phyloP scores from a whole-genome alignment of 2,797 vertebrate genomes.

The Onychomys arenicola region DNA sequence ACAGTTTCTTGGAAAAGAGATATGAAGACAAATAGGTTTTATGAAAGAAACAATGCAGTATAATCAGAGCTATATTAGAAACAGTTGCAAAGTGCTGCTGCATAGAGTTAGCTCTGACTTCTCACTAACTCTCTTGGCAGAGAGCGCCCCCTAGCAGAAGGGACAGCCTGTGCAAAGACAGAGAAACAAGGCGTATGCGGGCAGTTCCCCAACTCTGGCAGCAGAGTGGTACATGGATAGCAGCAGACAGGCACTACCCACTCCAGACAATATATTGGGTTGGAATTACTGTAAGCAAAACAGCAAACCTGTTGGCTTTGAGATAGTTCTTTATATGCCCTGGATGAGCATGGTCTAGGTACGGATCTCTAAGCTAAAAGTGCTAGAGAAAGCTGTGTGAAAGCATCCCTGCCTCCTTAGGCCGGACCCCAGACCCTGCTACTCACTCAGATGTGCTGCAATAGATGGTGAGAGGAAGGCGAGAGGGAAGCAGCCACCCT shows the following conservation, averaged over 20 bases:
- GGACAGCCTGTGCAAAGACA: neutral
- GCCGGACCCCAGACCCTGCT: neutral
- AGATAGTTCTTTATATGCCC: neutral
- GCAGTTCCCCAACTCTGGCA: neutral
- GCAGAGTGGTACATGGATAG: neutral
- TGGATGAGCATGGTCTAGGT: neutral
- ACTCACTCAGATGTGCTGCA: conserved; percentile 46
- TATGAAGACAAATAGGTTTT: neutral
- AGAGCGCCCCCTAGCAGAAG: neutral
- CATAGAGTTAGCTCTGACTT: conserved; percentile 18
- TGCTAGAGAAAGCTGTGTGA: conserved; percentile 12
- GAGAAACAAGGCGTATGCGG: neutral
- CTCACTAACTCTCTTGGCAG: neutral
- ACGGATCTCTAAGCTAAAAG: neutral
- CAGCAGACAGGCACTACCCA: neutral
- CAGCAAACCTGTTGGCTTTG: neutral
- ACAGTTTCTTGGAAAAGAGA: conserved; percentile 13
- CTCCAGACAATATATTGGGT: neutral
- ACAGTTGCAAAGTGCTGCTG: neutral
- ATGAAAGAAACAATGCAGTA: neutral
- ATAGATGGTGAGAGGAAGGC: neutral
- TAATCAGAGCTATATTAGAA: conserved; percentile 6
- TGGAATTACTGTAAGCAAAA: conserved; percentile 32
- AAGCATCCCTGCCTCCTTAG: neutral
- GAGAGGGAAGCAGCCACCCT: neutral